These are phyloP conservation scores for Dolichallabes microphthalmus DNA, from an alignment of 2,113 vertebrate species.

Conservation along the genomic window DNA sequence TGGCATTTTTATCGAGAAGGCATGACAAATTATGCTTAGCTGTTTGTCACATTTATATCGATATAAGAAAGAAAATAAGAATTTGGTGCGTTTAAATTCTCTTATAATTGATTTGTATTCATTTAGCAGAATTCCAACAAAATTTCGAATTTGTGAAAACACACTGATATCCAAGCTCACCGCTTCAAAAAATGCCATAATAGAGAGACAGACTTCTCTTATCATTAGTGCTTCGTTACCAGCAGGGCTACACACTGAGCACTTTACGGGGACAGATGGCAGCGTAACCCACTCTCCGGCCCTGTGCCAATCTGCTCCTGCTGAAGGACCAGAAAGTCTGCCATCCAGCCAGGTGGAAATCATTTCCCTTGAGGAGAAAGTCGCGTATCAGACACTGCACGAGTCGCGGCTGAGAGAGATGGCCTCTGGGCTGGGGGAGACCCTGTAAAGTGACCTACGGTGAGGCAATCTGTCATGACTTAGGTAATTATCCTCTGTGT, in stretches of 20 bases:
- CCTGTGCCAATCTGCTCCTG: constrained; percentile 84
- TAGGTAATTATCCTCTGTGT: constrained; percentile 50
- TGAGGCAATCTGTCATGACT: constrained; percentile 59
- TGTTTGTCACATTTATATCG: not conserved
- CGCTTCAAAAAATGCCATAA: constrained; percentile 1
- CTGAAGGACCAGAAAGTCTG: constrained; percentile 72
- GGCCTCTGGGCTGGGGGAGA: constrained; percentile 29
- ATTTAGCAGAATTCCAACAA: not conserved
- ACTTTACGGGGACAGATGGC: constrained; percentile 80
- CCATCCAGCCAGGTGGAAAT: constrained; percentile 91
- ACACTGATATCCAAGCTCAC: not conserved
- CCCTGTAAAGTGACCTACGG: constrained; percentile 54
- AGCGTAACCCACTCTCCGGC: constrained; percentile 86
- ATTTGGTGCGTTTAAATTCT: not conserved
- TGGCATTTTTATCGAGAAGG: not conserved
- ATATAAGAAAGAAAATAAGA: not conserved
- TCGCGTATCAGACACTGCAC: constrained; percentile 79
- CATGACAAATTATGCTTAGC: not conserved
- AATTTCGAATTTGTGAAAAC: not conserved
- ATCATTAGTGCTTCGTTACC: constrained; percentile 46
- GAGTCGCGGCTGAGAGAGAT: constrained; percentile 41
- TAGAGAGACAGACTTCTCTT: constrained; percentile 14
- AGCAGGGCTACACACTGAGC: constrained; percentile 52
- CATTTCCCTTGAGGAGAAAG: constrained; percentile 87
- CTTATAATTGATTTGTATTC: not conserved